Conservation (phyloP, 2,113 vertebrate species). For the Tretioscincus oriximinensis region DNA sequence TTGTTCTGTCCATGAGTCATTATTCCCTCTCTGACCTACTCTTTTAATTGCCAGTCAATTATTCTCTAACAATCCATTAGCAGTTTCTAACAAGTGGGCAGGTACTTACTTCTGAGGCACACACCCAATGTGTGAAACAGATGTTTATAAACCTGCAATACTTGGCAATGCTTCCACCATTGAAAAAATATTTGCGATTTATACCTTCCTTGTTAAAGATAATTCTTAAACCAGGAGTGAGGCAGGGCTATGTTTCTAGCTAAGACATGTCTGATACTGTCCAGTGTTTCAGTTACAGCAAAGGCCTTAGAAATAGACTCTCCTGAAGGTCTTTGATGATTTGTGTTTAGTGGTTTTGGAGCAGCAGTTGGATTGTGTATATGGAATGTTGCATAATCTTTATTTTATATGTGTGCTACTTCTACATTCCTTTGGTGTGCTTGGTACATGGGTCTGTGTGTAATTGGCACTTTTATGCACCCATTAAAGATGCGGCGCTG, state of each 20-base stretch:
- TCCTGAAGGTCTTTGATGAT: conserved; percentile 32
- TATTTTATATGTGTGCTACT: not conserved
- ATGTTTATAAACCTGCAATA: conserved; percentile 30
- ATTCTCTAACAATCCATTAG: conserved; percentile 32
- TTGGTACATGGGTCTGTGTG: too few relatives aligned
- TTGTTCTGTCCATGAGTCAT: conserved; percentile 56
- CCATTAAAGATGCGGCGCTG: too few relatives aligned
- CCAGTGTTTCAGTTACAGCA: conserved; percentile 48
- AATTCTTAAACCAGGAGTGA: conserved; percentile 35
- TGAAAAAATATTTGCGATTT: conserved; percentile 39
- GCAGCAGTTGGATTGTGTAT: not conserved
- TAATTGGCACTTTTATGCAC: too few relatives aligned
- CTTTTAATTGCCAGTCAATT: conserved; percentile 60
- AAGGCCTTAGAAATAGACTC: conserved; percentile 45
- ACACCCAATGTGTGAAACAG: not conserved
- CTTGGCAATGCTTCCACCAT: conserved; percentile 51
- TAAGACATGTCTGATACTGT: conserved; percentile 48
- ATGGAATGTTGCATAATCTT: not conserved
- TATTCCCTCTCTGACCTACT: conserved; percentile 65
- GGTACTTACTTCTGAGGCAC: conserved; percentile 19
- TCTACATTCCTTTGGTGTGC: not conserved
- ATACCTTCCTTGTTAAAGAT: conserved; percentile 31
- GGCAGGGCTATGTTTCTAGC: conserved; percentile 36
- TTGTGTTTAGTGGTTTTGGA: conserved; percentile 35
- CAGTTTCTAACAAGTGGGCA: conserved; percentile 32